Evolutionary conservation across 2,113 vertebrate genomes (phyloP).

Genomic region (Perca flavescens): DNA sequence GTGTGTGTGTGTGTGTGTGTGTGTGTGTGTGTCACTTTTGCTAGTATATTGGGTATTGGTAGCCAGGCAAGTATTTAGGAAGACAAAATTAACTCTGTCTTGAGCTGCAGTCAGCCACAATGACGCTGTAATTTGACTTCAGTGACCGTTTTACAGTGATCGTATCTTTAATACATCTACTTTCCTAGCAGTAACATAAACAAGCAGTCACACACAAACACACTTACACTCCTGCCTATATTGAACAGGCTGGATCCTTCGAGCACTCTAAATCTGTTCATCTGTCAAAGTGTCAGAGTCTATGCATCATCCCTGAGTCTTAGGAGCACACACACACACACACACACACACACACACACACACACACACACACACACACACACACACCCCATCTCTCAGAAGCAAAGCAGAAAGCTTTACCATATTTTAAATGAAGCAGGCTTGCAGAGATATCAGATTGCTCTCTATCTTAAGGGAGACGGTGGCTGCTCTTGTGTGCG

Average conservation of each 20-base stretch:
- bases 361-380: slow-evolving; percentile 46
- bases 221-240: slow-evolving; percentile 71
- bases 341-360: slow-evolving; percentile 47
- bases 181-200: slow-evolving; percentile 50
- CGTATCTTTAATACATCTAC: neutral
- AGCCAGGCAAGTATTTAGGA: slow-evolving; percentile 8
- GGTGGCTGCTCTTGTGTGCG: slow-evolving; percentile 64
- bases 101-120: slow-evolving; percentile 17
- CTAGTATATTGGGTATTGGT: slow-evolving; percentile 39
- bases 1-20: neutral
- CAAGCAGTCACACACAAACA: slow-evolving; percentile 39
- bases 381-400: slow-evolving; percentile 69
- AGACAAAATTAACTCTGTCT: slow-evolving; percentile 29
- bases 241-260: slow-evolving; percentile 81
- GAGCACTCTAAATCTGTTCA: slow-evolving; percentile 85
- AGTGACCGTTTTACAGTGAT: slow-evolving; percentile 3
- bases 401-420: slow-evolving; percentile 75
- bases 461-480: slow-evolving; percentile 77
- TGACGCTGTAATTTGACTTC: slow-evolving; percentile 25
- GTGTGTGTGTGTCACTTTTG: slow-evolving; percentile 8
- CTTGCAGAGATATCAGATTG: slow-evolving; percentile 77
- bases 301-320: slow-evolving; percentile 81
- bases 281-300: slow-evolving; percentile 85
- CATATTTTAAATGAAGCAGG: slow-evolving; percentile 81
- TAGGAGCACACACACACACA: slow-evolving; percentile 44